Evolutionary conservation across 1,140 invertebrate genomes (phyloP).

Genomic region (Plectus sambesii): DNA sequence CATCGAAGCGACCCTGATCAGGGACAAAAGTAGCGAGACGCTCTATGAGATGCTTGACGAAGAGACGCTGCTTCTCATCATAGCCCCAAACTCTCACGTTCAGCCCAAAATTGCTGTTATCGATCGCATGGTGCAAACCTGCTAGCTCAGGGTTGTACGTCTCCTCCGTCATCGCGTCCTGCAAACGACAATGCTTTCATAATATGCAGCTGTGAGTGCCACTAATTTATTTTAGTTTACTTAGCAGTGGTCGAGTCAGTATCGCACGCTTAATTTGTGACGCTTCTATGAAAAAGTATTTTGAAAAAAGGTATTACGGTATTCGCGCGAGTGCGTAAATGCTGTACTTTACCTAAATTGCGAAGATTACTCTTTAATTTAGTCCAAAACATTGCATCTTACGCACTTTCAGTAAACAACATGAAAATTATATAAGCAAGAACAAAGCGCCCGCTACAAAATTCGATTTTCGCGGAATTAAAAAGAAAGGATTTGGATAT

Average conservation of each 20-base stretch:
- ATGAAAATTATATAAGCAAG: too few relatives aligned
- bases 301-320: too few relatives aligned
- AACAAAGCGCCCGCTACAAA: too few relatives aligned
- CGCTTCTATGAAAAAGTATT: too few relatives aligned
- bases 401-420: too few relatives aligned
- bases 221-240: conserved; percentile 74
- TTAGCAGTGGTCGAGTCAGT: too few relatives aligned
- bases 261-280: too few relatives aligned
- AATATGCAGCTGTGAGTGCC: conserved; percentile 68
- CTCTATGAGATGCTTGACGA: conserved; percentile 75
- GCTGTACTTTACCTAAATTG: too few relatives aligned
- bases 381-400: too few relatives aligned
- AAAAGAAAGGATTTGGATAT: not conserved
- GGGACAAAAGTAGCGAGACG: conserved; percentile 68
- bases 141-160: conserved; percentile 79
- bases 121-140: conserved; percentile 67
- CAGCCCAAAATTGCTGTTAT: conserved; percentile 67
- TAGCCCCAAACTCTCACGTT: conserved; percentile 75
- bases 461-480: too few relatives aligned
- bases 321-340: too few relatives aligned
- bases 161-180: conserved; percentile 77
- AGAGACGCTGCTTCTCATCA: conserved; percentile 72
- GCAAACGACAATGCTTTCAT: conserved; percentile 52
- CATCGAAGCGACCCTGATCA: conserved; percentile 70
- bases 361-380: too few relatives aligned